Base-by-base conservation (phyloP, 2,888 invertebrate genomes). In the Stenchaetothrips biformis region DNA sequence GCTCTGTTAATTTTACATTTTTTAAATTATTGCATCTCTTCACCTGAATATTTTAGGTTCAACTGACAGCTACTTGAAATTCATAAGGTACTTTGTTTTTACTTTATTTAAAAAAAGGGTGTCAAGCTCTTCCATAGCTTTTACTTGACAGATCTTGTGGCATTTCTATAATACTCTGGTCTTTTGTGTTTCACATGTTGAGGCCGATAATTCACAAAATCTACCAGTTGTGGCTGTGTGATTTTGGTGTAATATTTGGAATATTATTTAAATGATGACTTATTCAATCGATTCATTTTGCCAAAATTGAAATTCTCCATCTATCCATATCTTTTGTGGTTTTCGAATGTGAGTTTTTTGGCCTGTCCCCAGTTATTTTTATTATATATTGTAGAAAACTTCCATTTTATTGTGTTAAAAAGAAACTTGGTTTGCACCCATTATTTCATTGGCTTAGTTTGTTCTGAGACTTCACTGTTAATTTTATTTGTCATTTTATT, bases 221-320 rank as follows among this genome's bases (percentile, higher is more conserved):
- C 13, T 53, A 11, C 13, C 18, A 6, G 53, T 18, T 53, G 53
- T 13, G 13, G 53, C 13, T 53, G 53, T 18, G 18, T 53, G 53
- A 18, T n/a, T 7, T 37, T 11, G 16, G 7, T 77, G 18, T n/a
- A 62, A 62, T n/a, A 4, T 3, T 62, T 77, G 47, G 18, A 47
- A 67, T 37, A 37, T n/a, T n/a, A n/a, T 49, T 16, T 59, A 37
- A 48, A 78, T 79, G 79, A 77, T 81, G 79, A 48, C 77, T 62
- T 81, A 74, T 79, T 79, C 47, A 81, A 77, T 80, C 67, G 79
- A 77, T 74, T 81, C 18, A 79, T 53, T 53, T 53, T 53, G 11
- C 11, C 53, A 53, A 13, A 53, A 18, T 18, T 18, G 13, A 53
- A 18, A 11, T 53, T 13, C 18, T 13, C 37, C 0, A 53, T 18